These are phyloP conservation scores for Eristalinus sepulchralis DNA, from an alignment of 2,888 invertebrate genomes.

Conservation along the genomic window DNA sequence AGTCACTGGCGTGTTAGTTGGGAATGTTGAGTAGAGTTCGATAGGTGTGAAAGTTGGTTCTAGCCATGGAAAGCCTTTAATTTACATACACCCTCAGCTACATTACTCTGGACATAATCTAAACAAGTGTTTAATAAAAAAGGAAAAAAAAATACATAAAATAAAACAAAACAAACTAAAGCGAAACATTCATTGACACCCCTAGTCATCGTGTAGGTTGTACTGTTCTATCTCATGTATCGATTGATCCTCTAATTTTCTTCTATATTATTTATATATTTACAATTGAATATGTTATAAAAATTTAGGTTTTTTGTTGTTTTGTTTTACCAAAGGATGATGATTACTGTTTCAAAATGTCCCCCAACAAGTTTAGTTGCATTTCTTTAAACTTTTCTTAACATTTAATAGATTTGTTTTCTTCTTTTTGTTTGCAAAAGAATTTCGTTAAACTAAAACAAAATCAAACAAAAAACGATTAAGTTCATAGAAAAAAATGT, in stretches of 20 bases:
- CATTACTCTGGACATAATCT: too few species aligned
- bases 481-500: conserved; percentile 33
- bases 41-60: too few species aligned
- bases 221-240: conserved; percentile 22
- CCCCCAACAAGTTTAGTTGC: conserved; percentile 59
- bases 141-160: conserved; percentile 20
- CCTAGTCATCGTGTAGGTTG: conserved; percentile 33
- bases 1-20: too few species aligned
- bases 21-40: too few species aligned
- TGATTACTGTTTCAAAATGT: conserved; percentile 64
- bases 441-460: conserved; percentile 25
- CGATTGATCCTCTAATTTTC: conserved; percentile 59
- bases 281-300: conserved; percentile 5
- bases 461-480: neutral
- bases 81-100: too few species aligned
- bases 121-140: too few species aligned
- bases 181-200: conserved; percentile 23
- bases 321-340: conserved; percentile 68
- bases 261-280: neutral
- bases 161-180: neutral
- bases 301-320: conserved; percentile 10
- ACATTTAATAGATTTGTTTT: neutral
- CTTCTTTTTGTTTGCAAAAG: conserved; percentile 42
- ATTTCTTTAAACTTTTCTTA: conserved; percentile 48
- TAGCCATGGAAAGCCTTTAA: too few species aligned